phyloP scores from a whole-genome alignment of 2,113 vertebrate species.

The Lepus europaeus region DNA sequence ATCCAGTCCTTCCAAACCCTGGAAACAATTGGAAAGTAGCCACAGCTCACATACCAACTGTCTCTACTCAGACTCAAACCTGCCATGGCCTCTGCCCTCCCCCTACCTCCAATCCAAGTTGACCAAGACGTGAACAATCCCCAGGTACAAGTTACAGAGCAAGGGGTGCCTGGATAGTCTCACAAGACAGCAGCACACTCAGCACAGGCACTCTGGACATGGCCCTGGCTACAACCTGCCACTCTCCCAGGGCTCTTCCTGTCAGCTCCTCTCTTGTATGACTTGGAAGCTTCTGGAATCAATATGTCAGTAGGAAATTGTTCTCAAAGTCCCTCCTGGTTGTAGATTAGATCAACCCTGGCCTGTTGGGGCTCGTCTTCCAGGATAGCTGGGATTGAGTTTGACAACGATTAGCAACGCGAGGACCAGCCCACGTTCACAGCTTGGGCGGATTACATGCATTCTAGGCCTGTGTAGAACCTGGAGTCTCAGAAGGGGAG shows the following conservation, averaged over 20 bases:
- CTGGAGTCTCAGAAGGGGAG: background rate
- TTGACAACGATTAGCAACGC: constrained; percentile 79
- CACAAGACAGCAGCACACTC: background rate
- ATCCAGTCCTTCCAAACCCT: background rate
- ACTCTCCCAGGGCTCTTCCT: constrained; percentile 71
- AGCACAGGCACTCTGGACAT: constrained; percentile 45
- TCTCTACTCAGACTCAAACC: background rate
- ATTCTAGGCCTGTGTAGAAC: constrained; percentile 69
- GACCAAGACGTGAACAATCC: background rate
- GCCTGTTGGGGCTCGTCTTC: constrained; percentile 63
- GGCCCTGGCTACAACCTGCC: background rate
- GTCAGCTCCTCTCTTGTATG: constrained; percentile 77
- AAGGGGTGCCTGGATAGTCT: background rate
- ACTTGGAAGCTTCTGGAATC: constrained; percentile 83
- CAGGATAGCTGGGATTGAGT: constrained; percentile 77
- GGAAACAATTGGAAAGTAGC: constrained; percentile 17
- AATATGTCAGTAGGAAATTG: constrained; percentile 83
- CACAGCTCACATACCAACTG: background rate
- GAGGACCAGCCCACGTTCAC: constrained; percentile 20
- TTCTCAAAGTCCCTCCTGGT: constrained; percentile 83
- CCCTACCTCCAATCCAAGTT: background rate
- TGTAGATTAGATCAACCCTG: constrained; percentile 83
- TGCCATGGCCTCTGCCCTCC: accelerated
- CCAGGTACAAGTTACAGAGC: background rate
- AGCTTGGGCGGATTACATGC: constrained; percentile 78